A percentile compares a stretch with the other conserved stretches of the same genome.
phyloP scores from a whole-genome alignment of 2,113 vertebrate genomes.

The Pelobates fuscus region DNA sequence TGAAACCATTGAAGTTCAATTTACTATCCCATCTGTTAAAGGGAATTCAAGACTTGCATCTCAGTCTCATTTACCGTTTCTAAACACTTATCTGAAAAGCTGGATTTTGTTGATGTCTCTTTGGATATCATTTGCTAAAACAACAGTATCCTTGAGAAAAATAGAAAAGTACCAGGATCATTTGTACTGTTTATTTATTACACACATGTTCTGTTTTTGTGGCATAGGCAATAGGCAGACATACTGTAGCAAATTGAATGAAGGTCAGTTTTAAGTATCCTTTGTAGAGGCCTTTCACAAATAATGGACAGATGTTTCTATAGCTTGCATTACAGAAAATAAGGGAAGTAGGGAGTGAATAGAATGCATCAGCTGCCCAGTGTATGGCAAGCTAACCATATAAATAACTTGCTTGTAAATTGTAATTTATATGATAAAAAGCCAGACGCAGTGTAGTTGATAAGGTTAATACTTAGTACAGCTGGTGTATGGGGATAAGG shows the following conservation, averaged over 20 bases:
- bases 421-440: constrained; percentile 50
- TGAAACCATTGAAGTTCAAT: constrained; percentile 41
- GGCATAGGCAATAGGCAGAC: background rate
- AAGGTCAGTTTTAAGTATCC: constrained; percentile 23
- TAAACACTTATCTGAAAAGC: background rate
- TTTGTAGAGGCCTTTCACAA: background rate
- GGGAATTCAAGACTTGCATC: constrained; percentile 44
- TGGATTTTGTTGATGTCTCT: background rate
- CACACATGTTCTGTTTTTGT: too few relatives aligned
- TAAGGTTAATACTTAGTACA: constrained; percentile 43
- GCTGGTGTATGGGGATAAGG: constrained; percentile 41
- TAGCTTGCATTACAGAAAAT: constrained; percentile 17
- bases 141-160: background rate
- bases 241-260: background rate
- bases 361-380: constrained; percentile 35
- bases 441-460: constrained; percentile 17
- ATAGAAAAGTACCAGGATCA: background rate
- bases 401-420: constrained; percentile 35
- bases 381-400: background rate
- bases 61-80: constrained; percentile 23
- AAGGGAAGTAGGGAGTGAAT: constrained; percentile 19
- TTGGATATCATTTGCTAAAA: background rate
- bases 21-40: constrained; percentile 47
- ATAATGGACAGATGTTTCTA: constrained; percentile 37
- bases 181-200: too few relatives aligned